Evolutionary conservation across 2,888 invertebrate species (phyloP), one percentile per base, ranked within the genome.

Genomic region (Perizoma flavofasciatum): DNA sequence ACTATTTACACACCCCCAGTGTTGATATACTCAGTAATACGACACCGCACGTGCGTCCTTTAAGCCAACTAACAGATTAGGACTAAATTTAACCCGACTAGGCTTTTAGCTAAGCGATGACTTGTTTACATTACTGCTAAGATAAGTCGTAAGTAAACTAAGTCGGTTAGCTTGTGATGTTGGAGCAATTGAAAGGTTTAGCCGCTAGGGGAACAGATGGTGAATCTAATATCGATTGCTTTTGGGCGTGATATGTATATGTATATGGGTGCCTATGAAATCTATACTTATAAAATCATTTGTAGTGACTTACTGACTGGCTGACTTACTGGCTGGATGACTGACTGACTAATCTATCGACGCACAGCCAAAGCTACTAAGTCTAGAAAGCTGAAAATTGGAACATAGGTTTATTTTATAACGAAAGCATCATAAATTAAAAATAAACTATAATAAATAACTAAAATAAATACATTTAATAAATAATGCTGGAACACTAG

Each of bases 41-140:
- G 63, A 68, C 48, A 56, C 65, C 63, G 40, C 67, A 63, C 70
- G 61, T 60, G 67, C 59, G 53, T 43, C 52, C 61, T 62, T 46
- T 53, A 49, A 47, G 48, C 47, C 50, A 57, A 60, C 59, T 41
- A 68, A 67, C 61, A 59, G 65, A 63, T 67, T 64, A 67, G 45
- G 39, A 59, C 66, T 74, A 71, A 70, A 68, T 71, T 70, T 72
- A 73, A 63, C 68, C 49, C 53, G 58, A 58, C 67, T 60, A 71
- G 69, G 74, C 72, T 72, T 72, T 73, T 71, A 73, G 67, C 66
- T 66, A 55, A 37, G 49, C 44, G 49, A 52, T 52, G 47, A 52
- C 51, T 57, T 58, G 52, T 58, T 58, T 58, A 47, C 44, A 47
- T 58, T 58, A 47, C 34, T 11, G 43, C 43, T 48, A 44, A 49